Evolutionary conservation across 2,888 invertebrate species (phyloP).

Genomic region (Lacanobia wlatinum): DNA sequence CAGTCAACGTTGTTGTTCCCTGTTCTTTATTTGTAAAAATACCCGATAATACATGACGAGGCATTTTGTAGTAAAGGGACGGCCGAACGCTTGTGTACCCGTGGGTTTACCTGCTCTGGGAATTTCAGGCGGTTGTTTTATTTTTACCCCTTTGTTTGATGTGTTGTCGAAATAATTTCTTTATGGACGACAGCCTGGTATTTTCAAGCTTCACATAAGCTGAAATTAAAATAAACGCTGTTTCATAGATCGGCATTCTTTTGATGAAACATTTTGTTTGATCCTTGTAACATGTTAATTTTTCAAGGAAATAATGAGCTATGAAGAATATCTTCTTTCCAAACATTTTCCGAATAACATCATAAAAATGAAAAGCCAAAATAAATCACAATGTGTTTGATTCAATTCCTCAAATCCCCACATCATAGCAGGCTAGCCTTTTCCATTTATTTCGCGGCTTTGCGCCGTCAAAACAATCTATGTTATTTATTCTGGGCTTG

Average conservation of each 20-base stretch:
- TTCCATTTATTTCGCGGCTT: constrained; percentile 59
- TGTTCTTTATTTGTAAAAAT: constrained; percentile 31
- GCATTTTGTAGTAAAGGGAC: constrained; percentile 42
- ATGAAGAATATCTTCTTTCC: constrained; percentile 4
- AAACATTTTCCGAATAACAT: constrained; percentile 32
- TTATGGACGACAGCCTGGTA: constrained; percentile 48
- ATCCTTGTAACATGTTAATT: constrained; percentile 7
- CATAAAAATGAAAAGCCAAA: constrained; percentile 47
- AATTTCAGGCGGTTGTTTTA: constrained; percentile 48
- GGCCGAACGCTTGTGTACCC: constrained; percentile 22
- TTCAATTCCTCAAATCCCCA: constrained; percentile 53
- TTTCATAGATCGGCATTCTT: constrained; percentile 26
- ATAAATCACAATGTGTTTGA: constrained; percentile 54
- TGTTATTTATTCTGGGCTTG: constrained; percentile 48
- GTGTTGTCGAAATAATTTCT: constrained; percentile 50
- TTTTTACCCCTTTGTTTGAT: constrained; percentile 61
- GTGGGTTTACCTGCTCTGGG: constrained; percentile 26
- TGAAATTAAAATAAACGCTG: constrained; percentile 48
- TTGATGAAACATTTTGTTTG: constrained; percentile 22
- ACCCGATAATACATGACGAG: constrained; percentile 63
- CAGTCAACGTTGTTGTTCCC: not conserved
- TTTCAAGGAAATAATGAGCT: constrained; percentile 5
- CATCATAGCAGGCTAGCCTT: constrained; percentile 38
- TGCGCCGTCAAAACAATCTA: constrained; percentile 60
- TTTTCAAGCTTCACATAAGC: constrained; percentile 50